Evolutionary conservation across 2,113 vertebrate species (phyloP), one percentile per base, ranked within the genome.

Genomic region (Diadophis punctatus): DNA sequence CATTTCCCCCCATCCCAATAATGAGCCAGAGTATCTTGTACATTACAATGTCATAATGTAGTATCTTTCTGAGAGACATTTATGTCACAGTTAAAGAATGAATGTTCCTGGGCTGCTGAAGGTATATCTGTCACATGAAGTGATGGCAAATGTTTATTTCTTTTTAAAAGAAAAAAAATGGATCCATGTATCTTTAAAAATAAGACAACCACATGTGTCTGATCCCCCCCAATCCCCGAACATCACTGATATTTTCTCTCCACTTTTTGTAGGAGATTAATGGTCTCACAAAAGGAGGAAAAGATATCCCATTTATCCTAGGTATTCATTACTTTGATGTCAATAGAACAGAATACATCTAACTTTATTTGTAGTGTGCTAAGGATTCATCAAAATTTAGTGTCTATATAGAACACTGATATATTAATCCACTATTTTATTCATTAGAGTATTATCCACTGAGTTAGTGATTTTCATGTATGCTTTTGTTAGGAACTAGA

Each of bases 391-490:
- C 8, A 95, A 52, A 92, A 14, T 91, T 96, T 92, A 93, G 86
- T 96, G 93, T 95, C 91, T 92, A 95, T 95, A 92, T 96, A 90
- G 95, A 96, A 96, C 96, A 92, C 92, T 95, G 97, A 93, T n/a
- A 95, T 90, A 94, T 94, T 53, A 95, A 91, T 94, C 94, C 30
- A 87, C 27, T 49, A 93, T 95, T 80, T 80, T 96, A 97, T 93
- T 96, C 92, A 91, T 95, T 96, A 95, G 68, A 94, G 53, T 97
- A 96, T 96, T 95, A 96, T 91, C 95, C 56, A 90, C 0, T 95
- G 95, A 94, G 12, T 94, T 96, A 93, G 58, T 92, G 92, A 93
- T 97, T 97, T 90, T 94, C 94, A 90, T 25, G 93, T 39, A 95
- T 16, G 94, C 94, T 95, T 95, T 91, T 86, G 95, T 96, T 60